These are phyloP conservation scores for Furnarius figulus DNA, from an alignment of 2,113 vertebrate species.

Conservation along the genomic window DNA sequence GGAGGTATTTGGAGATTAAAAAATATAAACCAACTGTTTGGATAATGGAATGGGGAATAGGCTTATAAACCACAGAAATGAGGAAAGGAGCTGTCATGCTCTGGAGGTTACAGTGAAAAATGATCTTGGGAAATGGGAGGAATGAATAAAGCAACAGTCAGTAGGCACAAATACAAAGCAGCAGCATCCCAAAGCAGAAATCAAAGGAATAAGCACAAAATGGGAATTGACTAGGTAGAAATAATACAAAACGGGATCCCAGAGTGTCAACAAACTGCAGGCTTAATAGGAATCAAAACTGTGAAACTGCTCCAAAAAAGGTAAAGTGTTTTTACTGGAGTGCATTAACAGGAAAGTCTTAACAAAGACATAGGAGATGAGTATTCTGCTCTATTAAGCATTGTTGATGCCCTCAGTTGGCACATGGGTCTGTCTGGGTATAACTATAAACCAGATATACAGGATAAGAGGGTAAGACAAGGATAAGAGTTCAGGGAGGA, in stretches of 20 bases:
- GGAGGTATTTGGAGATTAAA: constrained; percentile 8
- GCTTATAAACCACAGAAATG: background rate
- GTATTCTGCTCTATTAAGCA: constrained; percentile 47
- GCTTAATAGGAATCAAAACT: constrained; percentile 11
- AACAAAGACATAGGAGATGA: background rate
- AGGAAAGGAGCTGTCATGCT: constrained; percentile 3
- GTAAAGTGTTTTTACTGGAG: background rate
- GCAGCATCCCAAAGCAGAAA: constrained; percentile 32
- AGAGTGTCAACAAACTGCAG: background rate
- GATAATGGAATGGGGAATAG: background rate
- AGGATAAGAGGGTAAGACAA: background rate
- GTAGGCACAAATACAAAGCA: constrained; percentile 12
- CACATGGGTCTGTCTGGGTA: background rate
- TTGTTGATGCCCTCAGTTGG: background rate
- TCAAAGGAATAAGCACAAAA: constrained; percentile 38
- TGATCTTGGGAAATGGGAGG: constrained; percentile 23
- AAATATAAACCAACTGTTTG: background rate
- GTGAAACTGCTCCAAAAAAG: background rate
- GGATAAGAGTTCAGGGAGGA: background rate
- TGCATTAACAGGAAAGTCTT: background rate
- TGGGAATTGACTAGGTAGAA: constrained; percentile 26
- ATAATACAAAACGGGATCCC: constrained; percentile 12
- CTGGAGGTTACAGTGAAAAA: constrained; percentile 44
- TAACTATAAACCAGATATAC: background rate
- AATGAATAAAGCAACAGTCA: constrained; percentile 32